Evolutionary conservation across 2,888 invertebrate species (phyloP), one percentile per base, ranked within the genome.

Genomic region (Synergus umbraculus): DNA sequence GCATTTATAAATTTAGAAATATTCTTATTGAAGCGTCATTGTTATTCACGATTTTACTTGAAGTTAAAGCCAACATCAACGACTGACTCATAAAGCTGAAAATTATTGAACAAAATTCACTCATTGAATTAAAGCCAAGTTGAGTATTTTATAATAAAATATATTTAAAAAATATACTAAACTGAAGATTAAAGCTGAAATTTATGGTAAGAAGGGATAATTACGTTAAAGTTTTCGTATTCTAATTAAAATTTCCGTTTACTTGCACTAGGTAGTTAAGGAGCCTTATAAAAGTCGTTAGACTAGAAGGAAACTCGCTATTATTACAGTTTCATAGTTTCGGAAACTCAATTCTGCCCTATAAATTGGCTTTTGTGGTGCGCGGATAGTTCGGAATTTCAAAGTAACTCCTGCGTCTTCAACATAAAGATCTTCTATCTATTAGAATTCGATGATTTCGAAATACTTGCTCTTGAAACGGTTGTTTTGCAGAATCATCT

Each of bases 241-340:
- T 41, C 13, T 9, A 65, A 65, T 65, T 54, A n/a, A n/a, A n/a
- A 5, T n/a, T 15, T 54, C 7, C 49, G 7, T n/a, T 54, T n/a
- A 54, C 15, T 54, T 54, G n/a, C 15, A 54, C 15, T 54, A n/a
- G n/a, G n/a, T 54, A 13, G 49, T 54, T 8, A 8, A 5, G 8
- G 7, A 10, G n/a, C n/a, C 8, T 54, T 8, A 54, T 54, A 54
- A 54, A 54, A 54, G 15, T n/a, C 49, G 15, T 54, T 54, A 54
- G 49, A 69, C 46, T 69, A 69, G 46, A 69, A 69, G 67, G 44
- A 69, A 69, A 69, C 13, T 69, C 46, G n/a, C 46, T 46, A 46
- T 69, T 69, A 69, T 69, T 46, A 69, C 46, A 69, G 67, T 69
- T 69, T 69, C 67, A 69, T 69, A 69, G 67, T 46, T 69, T 69